These are phyloP conservation scores for Dicentrarchus labrax DNA, from an alignment of 2,113 vertebrate genomes.

Conservation along the genomic window DNA sequence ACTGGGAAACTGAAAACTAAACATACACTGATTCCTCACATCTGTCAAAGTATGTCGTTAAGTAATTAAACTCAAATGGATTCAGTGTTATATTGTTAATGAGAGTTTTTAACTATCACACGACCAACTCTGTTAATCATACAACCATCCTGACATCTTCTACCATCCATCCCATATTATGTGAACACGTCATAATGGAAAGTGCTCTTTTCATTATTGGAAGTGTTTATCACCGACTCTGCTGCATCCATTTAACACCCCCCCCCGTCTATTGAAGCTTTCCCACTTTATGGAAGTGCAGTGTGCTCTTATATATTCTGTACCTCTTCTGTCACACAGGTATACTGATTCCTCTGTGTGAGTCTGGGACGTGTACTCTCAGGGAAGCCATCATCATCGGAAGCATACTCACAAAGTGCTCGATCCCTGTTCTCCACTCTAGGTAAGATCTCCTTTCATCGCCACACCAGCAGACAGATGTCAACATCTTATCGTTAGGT, in stretches of 20 bases:
- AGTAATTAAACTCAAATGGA: neutral
- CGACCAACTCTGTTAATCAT: neutral
- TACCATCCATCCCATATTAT: neutral
- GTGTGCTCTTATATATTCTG: neutral
- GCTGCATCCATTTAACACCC: neutral
- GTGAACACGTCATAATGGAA: neutral
- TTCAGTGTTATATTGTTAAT: neutral
- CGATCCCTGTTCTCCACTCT: conserved; percentile 96
- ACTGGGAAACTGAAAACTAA: neutral
- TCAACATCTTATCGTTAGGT: neutral
- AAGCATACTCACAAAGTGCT: conserved; percentile 96
- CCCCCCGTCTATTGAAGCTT: too few species aligned
- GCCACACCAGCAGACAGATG: neutral
- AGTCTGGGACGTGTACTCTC: conserved; percentile 95
- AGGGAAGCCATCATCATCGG: conserved; percentile 96
- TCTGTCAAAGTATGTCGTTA: neutral
- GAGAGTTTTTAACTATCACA: neutral
- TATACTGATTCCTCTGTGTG: conserved; percentile 95
- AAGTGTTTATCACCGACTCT: neutral
- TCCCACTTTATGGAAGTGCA: too few species aligned
- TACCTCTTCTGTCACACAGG: conserved; percentile 79
- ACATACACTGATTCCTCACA: neutral
- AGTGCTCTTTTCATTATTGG: neutral
- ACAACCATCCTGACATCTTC: neutral
- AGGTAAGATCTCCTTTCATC: conserved; percentile 84